Conservation (phyloP, 1,140 invertebrate species). For the Dufourea novaeangliae region DNA sequence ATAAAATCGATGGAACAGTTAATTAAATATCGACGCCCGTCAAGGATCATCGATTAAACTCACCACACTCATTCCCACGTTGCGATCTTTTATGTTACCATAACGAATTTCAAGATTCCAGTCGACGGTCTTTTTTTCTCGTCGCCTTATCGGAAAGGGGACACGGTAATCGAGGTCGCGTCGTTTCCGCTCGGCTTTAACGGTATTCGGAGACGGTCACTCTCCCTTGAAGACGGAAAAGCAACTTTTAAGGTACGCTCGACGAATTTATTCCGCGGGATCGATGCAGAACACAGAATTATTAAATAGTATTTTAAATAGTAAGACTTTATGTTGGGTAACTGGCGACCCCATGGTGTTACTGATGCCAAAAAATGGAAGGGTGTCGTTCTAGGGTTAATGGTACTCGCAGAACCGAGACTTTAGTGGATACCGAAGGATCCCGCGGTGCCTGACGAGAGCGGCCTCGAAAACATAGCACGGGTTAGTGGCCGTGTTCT, state of each 20-base stretch:
- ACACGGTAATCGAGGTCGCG: slow-evolving; percentile 15
- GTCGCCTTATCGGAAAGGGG: slow-evolving; percentile 7
- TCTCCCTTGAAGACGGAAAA: slow-evolving; percentile 1
- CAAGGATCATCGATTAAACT: too few relatives aligned
- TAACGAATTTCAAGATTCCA: background rate
- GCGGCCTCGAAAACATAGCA: background rate
- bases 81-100: too few relatives aligned
- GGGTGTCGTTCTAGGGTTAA: too few relatives aligned
- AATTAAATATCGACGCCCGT: background rate
- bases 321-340: too few relatives aligned
- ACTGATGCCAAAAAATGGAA: too few relatives aligned
- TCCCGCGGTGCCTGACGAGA: background rate
- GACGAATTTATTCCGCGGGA: background rate
- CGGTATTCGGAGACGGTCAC: slow-evolving; percentile 29
- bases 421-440: background rate
- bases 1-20: background rate
- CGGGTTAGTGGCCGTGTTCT: slow-evolving; percentile 21
- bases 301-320: too few relatives aligned
- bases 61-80: too few relatives aligned
- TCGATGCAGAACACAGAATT: too few relatives aligned
- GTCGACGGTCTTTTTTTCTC: background rate
- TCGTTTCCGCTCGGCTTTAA: slow-evolving; percentile 44
- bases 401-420: background rate
- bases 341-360: too few relatives aligned
- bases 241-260: background rate